Base-by-base conservation (phyloP, 2,113 vertebrate genomes). In the Prinia subflava region DNA sequence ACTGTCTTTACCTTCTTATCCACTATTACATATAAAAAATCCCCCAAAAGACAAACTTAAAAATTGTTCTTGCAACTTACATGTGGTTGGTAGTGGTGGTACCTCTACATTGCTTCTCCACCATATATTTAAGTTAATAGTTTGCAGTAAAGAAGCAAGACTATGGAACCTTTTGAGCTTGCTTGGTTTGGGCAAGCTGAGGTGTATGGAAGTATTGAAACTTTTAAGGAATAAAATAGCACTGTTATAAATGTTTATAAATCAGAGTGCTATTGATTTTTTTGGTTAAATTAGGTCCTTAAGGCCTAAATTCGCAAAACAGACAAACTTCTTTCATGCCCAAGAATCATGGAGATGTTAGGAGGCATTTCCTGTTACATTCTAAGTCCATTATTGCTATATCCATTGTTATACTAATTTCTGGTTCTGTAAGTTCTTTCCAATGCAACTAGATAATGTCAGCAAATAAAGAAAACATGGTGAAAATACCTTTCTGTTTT, bases 401-500 rank as follows among this genome's bases (percentile, higher is more conserved):
- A 47, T 11, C 3, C 4, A 42, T 47, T 57, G 91, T 92, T 63
- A 22, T 13, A 53, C 24, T 55, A 22, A 27, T 88, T 93, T 69
- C 35, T 74, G 27, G 5, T 46, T 31, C 10, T 89, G 67, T 67
- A 49, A 55, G 28, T 33, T 83, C 33, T 83, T 90, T 70, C 62
- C 49, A 74, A 6, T 52, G 22, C 18, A 93, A 83, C 39, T 56
- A 78, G 22, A 21, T 27, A 67, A 42, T 81, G 53, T 75, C 73
- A 94, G 37, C 68, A 89, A 86, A 90, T 83, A 92, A 74, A 52
- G 57, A 92, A 59, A 80, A 59, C 30, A 31, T 63, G 39, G 35
- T 75, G 9, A 75, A 94, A 94, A 83, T 60, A 96, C 80, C 64
- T 71, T 90, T 92, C 52, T 70, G 24, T 50, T 92, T 91, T 89